Evolutionary conservation across 2,113 vertebrate species (phyloP), one percentile per base, ranked within the genome.

Genomic region (Paradoxurus hermaphroditus): DNA sequence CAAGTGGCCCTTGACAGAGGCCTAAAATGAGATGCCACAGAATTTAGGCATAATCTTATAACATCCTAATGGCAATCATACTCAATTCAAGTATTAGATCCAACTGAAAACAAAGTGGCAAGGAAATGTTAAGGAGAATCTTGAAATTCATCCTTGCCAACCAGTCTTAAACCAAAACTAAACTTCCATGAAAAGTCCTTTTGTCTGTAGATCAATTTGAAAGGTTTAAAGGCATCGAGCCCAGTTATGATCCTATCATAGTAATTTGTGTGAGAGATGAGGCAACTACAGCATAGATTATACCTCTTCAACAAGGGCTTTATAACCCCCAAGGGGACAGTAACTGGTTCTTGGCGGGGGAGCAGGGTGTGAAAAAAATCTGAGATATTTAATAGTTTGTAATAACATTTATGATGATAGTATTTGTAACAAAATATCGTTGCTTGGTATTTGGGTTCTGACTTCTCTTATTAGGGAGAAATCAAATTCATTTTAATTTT

Each of bases 401-500:
- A 75, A 84, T 75, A 67, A 29, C 63, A 84, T 56, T 90, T 90
- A 84, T 44, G 31, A 90, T 36, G 10, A 75, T 73, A 73, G 63
- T 65, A n/a, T 67, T 29, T 94, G 68, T 63, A n/a, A 78, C 39
- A 92, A 97, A 90, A 90, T 56, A 92, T 39, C 65, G 78, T 79
- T 53, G 75, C 25, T 90, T 91, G 73, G 62, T 77, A 82, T 90
- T 94, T 63, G 34, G 81, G 62, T 62, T 96, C 84, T 73, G 5
- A 83, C 51, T 90, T 75, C 21, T 92, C 27, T 86, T 23, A 81
- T 27, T 70, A 90, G 41, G 19, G 9, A 97, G 16, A 85, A 90
- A 90, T 75, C 46, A 46, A 36, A 82, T 75, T 62, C 27, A 85
- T 77, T 89, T 23, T n/a, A 56, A 75, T 39, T 72, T 95, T 68